phyloP scores from a whole-genome alignment of 2,888 invertebrate species.

The Melanchra persicariae region DNA sequence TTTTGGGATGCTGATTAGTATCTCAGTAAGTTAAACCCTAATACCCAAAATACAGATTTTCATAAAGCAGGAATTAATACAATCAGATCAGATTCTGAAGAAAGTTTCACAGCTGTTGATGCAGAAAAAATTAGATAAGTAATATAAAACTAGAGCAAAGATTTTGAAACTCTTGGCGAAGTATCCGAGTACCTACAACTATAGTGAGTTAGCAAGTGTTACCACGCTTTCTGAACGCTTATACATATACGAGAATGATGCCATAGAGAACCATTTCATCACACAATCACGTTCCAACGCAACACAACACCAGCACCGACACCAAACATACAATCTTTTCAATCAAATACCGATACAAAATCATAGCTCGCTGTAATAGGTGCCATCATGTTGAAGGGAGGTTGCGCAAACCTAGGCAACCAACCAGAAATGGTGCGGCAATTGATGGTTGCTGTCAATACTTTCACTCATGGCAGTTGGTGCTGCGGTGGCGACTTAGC shows the following conservation, averaged over 20 bases:
- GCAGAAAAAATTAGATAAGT: not conserved
- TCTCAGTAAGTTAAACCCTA: not conserved
- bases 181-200: slow-evolving; percentile 1
- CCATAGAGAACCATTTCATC: slow-evolving; percentile 30
- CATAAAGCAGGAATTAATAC: not conserved
- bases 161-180: not conserved
- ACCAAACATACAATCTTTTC: slow-evolving; percentile 53
- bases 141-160: not conserved
- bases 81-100: not conserved
- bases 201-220: not conserved
- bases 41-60: not conserved
- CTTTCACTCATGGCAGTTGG: slow-evolving; percentile 66
- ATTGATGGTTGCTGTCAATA: slow-evolving; percentile 59
- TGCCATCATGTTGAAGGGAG: slow-evolving; percentile 53
- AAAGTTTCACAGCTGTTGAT: not conserved
- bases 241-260: too few species aligned
- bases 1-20: slow-evolving; percentile 12
- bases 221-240: slow-evolving; percentile 23
- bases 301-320: too few species aligned
- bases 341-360: slow-evolving; percentile 54
- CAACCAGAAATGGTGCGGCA: slow-evolving; percentile 54
- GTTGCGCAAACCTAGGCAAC: slow-evolving; percentile 65
- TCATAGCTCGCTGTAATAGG: slow-evolving; percentile 56
- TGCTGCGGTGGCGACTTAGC: slow-evolving; percentile 42
- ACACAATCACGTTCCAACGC: slow-evolving; percentile 26